Evolutionary conservation across 2,113 vertebrate species (phyloP).

Genomic region (Pristiophorus japonicus): DNA sequence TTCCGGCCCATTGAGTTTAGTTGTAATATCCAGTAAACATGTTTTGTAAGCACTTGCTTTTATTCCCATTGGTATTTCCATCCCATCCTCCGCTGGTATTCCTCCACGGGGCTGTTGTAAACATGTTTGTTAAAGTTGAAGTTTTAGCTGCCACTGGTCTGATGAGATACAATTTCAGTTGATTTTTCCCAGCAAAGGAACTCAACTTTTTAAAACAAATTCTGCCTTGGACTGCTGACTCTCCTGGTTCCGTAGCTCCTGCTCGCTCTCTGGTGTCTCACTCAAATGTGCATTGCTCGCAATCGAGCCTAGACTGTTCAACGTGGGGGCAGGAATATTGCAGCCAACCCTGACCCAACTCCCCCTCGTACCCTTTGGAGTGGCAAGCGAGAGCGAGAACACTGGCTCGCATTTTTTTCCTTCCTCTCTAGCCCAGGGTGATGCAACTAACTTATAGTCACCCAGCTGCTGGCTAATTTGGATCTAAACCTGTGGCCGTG

Average conservation of each 20-base stretch:
- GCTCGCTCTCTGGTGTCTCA: background rate
- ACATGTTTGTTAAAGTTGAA: slow-evolving; percentile 23
- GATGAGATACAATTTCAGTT: background rate
- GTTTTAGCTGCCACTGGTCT: background rate
- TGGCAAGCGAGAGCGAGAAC: background rate
- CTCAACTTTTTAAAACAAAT: background rate
- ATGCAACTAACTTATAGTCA: background rate
- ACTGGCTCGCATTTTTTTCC: background rate
- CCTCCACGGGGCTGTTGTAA: background rate
- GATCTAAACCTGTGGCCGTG: background rate
- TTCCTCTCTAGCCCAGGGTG: background rate
- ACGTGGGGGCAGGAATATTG: background rate
- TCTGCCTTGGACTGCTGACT: background rate
- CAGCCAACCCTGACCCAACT: background rate
- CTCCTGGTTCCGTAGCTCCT: too few relatives aligned
- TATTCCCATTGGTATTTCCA: background rate
- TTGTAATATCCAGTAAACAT: background rate
- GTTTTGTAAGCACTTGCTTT: background rate
- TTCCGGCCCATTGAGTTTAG: background rate
- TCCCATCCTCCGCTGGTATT: background rate
- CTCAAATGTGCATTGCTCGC: background rate
- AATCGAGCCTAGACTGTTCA: background rate
- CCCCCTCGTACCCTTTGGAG: background rate
- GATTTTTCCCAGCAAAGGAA: background rate
- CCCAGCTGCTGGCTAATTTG: background rate